These are phyloP conservation scores for Melanotaenia parkinsoni DNA, from an alignment of 2,797 vertebrate species.

Conservation along the genomic window DNA sequence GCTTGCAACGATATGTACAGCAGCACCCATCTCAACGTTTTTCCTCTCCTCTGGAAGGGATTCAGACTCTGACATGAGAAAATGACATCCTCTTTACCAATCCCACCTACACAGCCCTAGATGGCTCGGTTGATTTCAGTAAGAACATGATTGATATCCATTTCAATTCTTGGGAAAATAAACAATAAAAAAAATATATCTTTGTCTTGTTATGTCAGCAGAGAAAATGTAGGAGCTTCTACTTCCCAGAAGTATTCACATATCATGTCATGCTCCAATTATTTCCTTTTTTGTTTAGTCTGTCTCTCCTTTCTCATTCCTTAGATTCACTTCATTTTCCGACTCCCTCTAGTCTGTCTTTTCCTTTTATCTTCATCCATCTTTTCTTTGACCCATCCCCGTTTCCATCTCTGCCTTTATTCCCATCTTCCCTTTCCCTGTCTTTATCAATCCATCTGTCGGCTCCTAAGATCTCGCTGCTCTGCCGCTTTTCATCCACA, in stretches of 20 bases:
- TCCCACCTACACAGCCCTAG: not conserved
- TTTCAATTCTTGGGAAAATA: not conserved
- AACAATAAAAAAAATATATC: too few relatives aligned
- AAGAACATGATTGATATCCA: not conserved
- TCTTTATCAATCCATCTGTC: conserved; percentile 45
- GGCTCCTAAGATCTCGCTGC: conserved; percentile 43
- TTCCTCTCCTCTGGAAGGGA: not conserved
- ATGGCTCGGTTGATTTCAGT: not conserved
- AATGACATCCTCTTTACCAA: not conserved
- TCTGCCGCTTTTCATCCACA: conserved; percentile 31
- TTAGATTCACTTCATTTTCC: not conserved
- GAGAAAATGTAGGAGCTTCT: not conserved
- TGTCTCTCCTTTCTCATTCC: not conserved
- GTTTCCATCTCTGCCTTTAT: not conserved
- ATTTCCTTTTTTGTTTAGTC: not conserved
- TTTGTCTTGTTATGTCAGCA: not conserved
- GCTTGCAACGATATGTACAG: not conserved
- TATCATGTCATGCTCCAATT: conserved; percentile 1
- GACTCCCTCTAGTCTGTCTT: not conserved
- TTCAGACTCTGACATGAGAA: not conserved
- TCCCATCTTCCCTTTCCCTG: conserved; percentile 4
- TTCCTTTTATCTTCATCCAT: not conserved
- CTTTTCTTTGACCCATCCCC: not conserved
- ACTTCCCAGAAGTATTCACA: not conserved
- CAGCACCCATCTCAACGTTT: too few relatives aligned